phyloP scores from a whole-genome alignment of 1,140 invertebrate species.

The Plutomurus gul region DNA sequence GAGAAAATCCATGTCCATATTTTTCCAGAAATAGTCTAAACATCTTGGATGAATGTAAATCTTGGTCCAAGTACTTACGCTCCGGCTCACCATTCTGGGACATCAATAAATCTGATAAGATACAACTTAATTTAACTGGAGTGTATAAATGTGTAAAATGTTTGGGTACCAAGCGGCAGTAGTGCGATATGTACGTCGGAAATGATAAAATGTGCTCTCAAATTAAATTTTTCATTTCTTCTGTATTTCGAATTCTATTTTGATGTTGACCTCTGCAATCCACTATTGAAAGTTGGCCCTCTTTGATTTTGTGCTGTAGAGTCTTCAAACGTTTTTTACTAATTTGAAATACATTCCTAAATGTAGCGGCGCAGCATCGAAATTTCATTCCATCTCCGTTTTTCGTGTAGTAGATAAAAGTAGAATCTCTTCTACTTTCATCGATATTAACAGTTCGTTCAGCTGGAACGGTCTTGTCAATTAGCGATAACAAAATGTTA shows the following conservation, averaged over 20 bases:
- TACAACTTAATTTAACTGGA: too few species aligned
- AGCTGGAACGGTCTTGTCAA: neutral
- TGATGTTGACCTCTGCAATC: neutral
- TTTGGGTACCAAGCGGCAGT: too few species aligned
- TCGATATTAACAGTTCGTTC: neutral
- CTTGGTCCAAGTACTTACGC: neutral
- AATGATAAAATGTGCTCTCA: neutral
- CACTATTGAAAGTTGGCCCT: neutral
- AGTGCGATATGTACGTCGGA: neutral
- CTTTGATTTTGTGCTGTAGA: neutral
- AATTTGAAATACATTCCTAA: neutral
- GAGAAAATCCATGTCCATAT: neutral
- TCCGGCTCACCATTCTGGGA: neutral
- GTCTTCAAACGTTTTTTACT: neutral
- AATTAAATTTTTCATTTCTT: neutral
- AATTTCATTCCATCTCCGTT: neutral
- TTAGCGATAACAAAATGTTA: neutral
- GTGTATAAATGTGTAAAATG: too few species aligned
- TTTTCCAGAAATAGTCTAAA: neutral
- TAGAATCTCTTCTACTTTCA: neutral
- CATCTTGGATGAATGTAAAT: neutral
- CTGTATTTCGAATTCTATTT: neutral
- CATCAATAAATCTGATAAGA: too few species aligned
- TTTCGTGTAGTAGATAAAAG: neutral
- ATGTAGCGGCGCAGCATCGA: neutral